phyloP scores from a whole-genome alignment of 2,113 vertebrate genomes.

The Dromaius novaehollandiae region DNA sequence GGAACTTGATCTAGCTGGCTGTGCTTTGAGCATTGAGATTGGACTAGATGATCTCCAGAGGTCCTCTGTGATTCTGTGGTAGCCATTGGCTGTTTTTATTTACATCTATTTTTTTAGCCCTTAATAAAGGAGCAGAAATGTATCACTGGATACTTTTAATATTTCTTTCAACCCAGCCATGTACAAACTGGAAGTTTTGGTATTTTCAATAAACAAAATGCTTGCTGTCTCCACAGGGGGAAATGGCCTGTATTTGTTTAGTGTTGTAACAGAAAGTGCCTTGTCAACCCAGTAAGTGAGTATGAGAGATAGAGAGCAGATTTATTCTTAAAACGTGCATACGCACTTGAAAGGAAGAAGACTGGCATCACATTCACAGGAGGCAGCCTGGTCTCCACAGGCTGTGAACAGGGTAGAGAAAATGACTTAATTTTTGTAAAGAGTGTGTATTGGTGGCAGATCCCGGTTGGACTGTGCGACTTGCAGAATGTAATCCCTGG shows the following conservation, averaged over 20 bases:
- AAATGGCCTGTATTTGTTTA: not conserved
- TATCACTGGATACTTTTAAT: not conserved
- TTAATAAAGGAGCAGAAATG: not conserved
- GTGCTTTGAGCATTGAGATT: too few relatives aligned
- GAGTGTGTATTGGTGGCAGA: too few relatives aligned
- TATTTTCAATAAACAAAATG: not conserved
- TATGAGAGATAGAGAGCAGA: not conserved
- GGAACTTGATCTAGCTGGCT: too few relatives aligned
- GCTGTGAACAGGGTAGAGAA: not conserved
- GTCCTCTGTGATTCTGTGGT: too few relatives aligned
- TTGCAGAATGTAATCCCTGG: too few relatives aligned
- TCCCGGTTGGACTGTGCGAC: too few relatives aligned
- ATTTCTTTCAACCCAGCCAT: not conserved
- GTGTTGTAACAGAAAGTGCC: not conserved
- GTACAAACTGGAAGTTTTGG: not conserved
- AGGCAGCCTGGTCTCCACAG: not conserved
- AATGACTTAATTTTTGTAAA: not conserved
- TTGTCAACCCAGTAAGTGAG: not conserved
- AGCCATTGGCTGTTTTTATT: not conserved
- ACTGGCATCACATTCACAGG: not conserved
- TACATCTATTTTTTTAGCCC: not conserved
- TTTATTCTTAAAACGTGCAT: not conserved
- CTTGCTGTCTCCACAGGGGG: not conserved
- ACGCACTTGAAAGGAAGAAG: not conserved
- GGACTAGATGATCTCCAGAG: too few relatives aligned